Percentiles rank a stretch among this genome's conserved stretches.
phyloP scores from a whole-genome alignment of 1,140 invertebrate genomes.

The Pseudomyrmex gracilis region DNA sequence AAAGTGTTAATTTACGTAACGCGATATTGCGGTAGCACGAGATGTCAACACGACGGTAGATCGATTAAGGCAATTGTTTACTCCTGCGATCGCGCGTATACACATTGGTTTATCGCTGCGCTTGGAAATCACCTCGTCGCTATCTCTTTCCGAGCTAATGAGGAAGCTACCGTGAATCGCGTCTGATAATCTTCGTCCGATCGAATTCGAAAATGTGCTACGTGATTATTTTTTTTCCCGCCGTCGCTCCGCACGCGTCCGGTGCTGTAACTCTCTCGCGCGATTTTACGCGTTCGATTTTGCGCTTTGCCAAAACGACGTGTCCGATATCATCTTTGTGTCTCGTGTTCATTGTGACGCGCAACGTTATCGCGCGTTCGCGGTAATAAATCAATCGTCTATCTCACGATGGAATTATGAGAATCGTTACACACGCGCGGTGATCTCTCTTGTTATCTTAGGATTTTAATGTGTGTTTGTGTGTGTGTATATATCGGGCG shows the following conservation, averaged over 20 bases:
- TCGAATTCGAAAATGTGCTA: background rate
- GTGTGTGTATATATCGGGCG: too few species aligned
- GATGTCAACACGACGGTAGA: slow-evolving; percentile 31
- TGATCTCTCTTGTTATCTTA: background rate
- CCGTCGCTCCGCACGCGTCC: too few species aligned
- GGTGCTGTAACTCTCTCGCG: background rate
- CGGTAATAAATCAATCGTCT: slow-evolving; percentile 40
- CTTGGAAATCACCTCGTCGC: slow-evolving; percentile 8
- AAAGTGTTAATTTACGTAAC: slow-evolving; percentile 18
- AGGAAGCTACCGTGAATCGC: background rate
- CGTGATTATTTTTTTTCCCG: background rate
- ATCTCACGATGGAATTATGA: slow-evolving; percentile 27
- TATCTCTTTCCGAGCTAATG: background rate
- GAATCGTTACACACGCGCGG: background rate
- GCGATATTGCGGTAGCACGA: background rate
- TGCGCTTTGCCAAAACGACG: background rate
- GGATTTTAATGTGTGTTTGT: background rate
- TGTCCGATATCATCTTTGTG: slow-evolving; percentile 5
- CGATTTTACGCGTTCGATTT: background rate
- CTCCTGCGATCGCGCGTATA: background rate
- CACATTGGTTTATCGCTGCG: background rate
- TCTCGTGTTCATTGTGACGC: background rate
- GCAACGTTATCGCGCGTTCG: slow-evolving; percentile 33
- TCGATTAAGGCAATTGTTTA: background rate
- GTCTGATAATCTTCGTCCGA: background rate